Evolutionary conservation across 2,113 vertebrate genomes (phyloP).

Genomic region (Sebastes fasciatus): DNA sequence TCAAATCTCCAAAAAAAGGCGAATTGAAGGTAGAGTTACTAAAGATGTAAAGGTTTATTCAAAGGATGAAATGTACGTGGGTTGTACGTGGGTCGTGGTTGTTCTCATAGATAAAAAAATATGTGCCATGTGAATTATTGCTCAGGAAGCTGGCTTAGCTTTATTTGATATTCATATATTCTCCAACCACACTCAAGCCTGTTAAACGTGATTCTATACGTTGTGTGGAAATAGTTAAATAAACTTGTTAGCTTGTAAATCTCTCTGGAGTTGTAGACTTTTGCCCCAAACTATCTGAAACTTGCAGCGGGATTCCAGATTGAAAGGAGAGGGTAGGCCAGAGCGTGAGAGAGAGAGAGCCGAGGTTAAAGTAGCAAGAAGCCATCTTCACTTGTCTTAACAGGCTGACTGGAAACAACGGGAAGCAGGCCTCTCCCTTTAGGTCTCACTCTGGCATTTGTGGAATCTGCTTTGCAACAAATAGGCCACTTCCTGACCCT

Average conservation of each 20-base stretch:
- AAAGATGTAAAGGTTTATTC: neutral
- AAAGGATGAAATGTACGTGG: neutral
- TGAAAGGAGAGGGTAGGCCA: neutral
- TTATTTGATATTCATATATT: neutral
- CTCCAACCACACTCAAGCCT: neutral
- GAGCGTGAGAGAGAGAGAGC: conserved; percentile 22
- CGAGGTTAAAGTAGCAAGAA: conserved; percentile 37
- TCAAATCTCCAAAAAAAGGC: neutral
- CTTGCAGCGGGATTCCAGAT: conserved; percentile 18
- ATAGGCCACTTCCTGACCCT: conserved; percentile 84
- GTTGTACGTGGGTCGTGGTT: neutral
- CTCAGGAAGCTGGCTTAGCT: neutral
- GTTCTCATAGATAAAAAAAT: neutral
- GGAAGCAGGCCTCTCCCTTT: conserved; percentile 73
- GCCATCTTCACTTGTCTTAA: conserved; percentile 66
- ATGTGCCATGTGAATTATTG: neutral
- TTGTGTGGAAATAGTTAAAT: conserved; percentile 15
- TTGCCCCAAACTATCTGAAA: conserved; percentile 1
- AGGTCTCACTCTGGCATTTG: conserved; percentile 85
- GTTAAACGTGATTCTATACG: conserved; percentile 6
- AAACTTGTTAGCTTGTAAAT: conserved; percentile 9
- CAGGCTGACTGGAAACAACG: conserved; percentile 59
- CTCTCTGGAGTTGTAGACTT: neutral
- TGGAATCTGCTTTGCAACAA: conserved; percentile 87
- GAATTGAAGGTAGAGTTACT: neutral